These are phyloP conservation scores for Agonum fuliginosum DNA, from an alignment of 2,888 invertebrate species.

Conservation along the genomic window DNA sequence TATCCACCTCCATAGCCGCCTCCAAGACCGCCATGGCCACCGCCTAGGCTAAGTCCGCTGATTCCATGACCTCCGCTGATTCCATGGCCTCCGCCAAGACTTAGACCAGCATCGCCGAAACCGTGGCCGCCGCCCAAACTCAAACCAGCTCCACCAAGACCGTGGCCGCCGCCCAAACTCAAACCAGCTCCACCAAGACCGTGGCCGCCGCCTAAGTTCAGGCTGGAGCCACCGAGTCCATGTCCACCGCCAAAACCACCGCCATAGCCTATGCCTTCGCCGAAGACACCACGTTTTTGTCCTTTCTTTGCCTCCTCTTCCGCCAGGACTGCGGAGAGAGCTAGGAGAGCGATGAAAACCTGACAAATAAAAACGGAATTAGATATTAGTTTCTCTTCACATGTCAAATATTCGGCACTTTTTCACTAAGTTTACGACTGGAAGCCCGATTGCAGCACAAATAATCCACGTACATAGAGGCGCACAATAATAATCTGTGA, in stretches of 20 bases:
- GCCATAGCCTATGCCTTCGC: conserved; percentile 34
- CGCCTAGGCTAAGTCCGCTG: conserved; percentile 44
- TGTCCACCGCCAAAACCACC: conserved; percentile 47
- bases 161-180: conserved; percentile 23
- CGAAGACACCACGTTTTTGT: conserved; percentile 51
- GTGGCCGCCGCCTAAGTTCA: conserved; percentile 31
- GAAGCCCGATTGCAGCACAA: no score
- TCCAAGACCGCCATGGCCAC: conserved; percentile 20
- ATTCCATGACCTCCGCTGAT: conserved; percentile 34
- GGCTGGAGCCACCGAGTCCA: conserved; percentile 10
- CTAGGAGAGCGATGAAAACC: conserved; percentile 55
- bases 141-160: conserved; percentile 28
- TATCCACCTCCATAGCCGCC: conserved; percentile 57
- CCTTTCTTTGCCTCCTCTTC: conserved; percentile 57
- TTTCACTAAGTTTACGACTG: no score
- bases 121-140: conserved; percentile 25
- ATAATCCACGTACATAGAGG: no score
- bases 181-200: conserved; percentile 37
- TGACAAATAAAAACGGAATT: conserved; percentile 21
- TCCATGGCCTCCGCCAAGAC: conserved; percentile 36
- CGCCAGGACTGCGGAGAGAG: conserved; percentile 53
- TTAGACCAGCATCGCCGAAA: conserved; percentile 24
- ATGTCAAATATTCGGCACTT: no score
- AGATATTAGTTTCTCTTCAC: not conserved
- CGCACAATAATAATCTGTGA: no score